These are phyloP conservation scores for Elaphurus davidianus DNA, from an alignment of 2,113 vertebrate genomes.

Conservation along the genomic window DNA sequence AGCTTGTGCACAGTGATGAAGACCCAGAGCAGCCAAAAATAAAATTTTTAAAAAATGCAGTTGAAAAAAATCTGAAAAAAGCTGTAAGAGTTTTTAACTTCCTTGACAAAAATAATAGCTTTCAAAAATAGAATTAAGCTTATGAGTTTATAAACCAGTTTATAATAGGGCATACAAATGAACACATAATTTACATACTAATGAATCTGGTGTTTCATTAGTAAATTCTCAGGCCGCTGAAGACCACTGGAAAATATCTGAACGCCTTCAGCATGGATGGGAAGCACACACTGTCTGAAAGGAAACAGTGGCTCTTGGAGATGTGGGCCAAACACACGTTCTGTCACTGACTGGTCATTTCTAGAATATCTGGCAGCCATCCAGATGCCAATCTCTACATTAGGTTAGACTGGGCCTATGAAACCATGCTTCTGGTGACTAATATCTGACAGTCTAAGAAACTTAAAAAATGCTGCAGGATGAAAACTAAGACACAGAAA, in stretches of 20 bases:
- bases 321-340: background rate
- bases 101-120: background rate
- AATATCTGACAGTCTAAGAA: background rate
- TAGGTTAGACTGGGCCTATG: background rate
- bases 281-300: background rate
- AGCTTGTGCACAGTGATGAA: too few relatives aligned
- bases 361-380: background rate
- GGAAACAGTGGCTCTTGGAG: background rate
- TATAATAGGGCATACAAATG: background rate
- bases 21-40: too few relatives aligned
- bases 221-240: background rate
- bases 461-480: background rate
- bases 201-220: background rate
- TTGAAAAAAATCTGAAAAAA: background rate
- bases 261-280: background rate
- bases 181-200: background rate
- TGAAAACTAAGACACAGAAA: background rate
- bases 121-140: background rate
- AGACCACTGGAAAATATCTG: background rate
- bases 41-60: background rate
- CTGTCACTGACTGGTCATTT: background rate
- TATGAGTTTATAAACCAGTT: background rate
- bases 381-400: background rate
- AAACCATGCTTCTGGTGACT: background rate
- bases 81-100: background rate